phyloP scores from a whole-genome alignment of 2,113 vertebrate genomes.

The Tychaedon coryphoeus region DNA sequence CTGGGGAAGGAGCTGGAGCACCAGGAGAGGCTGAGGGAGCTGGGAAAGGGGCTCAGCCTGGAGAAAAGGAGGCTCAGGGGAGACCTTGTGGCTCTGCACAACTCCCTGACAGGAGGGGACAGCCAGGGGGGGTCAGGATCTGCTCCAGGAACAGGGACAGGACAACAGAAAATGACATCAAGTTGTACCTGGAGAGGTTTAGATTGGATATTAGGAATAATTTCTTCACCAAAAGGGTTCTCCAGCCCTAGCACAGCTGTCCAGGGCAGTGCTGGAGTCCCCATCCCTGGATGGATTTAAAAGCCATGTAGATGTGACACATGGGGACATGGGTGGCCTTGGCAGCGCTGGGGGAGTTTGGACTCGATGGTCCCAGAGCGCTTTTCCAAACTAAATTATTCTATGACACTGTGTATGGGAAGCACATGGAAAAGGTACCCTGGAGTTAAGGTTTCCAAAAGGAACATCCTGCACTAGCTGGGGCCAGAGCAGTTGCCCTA shows the following conservation, averaged over 20 bases:
- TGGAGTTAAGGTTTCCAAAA: background rate
- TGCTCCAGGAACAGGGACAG: background rate
- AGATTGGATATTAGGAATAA: background rate
- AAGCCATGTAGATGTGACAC: rapidly evolving
- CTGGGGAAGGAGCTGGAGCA: background rate
- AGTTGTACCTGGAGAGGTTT: background rate
- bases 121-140: rapidly evolving
- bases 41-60: background rate
- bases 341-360: background rate
- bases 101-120: background rate
- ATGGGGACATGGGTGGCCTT: background rate
- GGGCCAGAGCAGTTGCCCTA: background rate
- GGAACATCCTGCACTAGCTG: too few species aligned
- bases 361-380: rapidly evolving
- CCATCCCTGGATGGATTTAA: background rate
- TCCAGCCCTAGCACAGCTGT: background rate
- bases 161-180: background rate
- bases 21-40: background rate
- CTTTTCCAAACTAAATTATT: background rate
- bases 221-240: background rate
- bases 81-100: background rate
- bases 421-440: background rate
- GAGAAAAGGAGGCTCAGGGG: background rate
- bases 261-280: rapidly evolving
- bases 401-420: rapidly evolving